Evolutionary conservation across 2,113 vertebrate species (phyloP).

Genomic region (Python bivittatus): DNA sequence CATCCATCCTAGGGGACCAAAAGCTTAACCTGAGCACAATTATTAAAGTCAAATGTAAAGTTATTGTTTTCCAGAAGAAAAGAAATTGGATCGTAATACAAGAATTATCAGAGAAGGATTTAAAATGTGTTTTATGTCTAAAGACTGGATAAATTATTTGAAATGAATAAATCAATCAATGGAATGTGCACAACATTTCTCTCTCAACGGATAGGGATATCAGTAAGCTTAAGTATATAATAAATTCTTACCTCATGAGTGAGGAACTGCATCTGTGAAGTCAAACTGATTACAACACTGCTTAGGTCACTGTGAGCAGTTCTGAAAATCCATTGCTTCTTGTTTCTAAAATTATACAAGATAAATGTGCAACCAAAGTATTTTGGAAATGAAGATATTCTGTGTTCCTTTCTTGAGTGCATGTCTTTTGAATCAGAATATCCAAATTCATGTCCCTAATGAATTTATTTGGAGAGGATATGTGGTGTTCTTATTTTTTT

Average conservation of each 20-base stretch:
- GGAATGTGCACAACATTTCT: neutral
- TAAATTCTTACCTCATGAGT: neutral
- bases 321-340: neutral
- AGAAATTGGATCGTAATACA: neutral
- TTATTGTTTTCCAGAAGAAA: neutral
- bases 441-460: neutral
- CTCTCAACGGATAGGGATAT: neutral
- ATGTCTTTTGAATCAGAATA: neutral
- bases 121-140: neutral
- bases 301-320: neutral
- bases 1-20: neutral
- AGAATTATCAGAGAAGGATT: neutral
- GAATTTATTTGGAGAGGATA: neutral
- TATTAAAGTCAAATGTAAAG: neutral
- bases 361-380: neutral
- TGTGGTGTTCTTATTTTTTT: neutral
- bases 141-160: neutral
- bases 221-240: neutral
- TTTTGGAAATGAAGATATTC: neutral
- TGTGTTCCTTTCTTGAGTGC: neutral
- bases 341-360: neutral
- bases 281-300: neutral
- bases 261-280: neutral
- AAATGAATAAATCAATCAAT: constrained; percentile 1
- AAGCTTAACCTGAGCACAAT: neutral